Conservation (phyloP, 2,888 invertebrate species). For the Apodemia zela region DNA sequence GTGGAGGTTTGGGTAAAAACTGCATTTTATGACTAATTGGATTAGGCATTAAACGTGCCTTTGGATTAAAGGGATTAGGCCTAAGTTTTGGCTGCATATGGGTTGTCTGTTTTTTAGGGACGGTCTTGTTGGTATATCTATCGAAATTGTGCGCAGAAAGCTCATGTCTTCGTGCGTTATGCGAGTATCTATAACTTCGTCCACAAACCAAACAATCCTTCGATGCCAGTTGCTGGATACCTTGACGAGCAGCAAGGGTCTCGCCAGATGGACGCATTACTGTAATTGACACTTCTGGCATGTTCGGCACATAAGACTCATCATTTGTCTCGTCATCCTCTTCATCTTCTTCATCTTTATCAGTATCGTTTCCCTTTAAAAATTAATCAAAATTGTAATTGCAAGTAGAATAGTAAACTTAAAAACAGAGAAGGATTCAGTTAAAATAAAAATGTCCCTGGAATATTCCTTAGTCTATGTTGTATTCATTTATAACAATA, state of each 20-base stretch:
- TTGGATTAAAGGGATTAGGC: slow-evolving; percentile 74
- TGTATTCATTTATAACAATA: too few relatives aligned
- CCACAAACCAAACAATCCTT: slow-evolving; percentile 75
- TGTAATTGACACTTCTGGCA: slow-evolving; percentile 73
- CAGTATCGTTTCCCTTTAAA: slow-evolving; percentile 69
- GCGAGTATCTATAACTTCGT: slow-evolving; percentile 72
- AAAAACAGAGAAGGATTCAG: neutral
- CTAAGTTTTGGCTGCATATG: slow-evolving; percentile 66
- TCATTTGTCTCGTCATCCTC: slow-evolving; percentile 56
- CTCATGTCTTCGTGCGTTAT: slow-evolving; percentile 74
- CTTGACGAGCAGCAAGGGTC: slow-evolving; percentile 66
- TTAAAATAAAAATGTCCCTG: too few relatives aligned
- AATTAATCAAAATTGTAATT: neutral
- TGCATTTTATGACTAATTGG: slow-evolving; percentile 72
- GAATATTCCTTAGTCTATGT: too few relatives aligned
- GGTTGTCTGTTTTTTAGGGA: slow-evolving; percentile 49
- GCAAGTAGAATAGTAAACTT: neutral
- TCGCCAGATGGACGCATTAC: slow-evolving; percentile 72
- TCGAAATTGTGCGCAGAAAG: slow-evolving; percentile 72
- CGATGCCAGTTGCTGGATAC: slow-evolving; percentile 72
- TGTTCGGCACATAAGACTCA: slow-evolving; percentile 48
- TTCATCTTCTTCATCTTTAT: slow-evolving; percentile 55
- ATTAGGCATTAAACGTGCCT: slow-evolving; percentile 73
- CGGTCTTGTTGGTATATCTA: slow-evolving; percentile 72
- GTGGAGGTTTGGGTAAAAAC: slow-evolving; percentile 52